phyloP scores from a whole-genome alignment of 2,888 invertebrate genomes.

The Nowickia ferox region DNA sequence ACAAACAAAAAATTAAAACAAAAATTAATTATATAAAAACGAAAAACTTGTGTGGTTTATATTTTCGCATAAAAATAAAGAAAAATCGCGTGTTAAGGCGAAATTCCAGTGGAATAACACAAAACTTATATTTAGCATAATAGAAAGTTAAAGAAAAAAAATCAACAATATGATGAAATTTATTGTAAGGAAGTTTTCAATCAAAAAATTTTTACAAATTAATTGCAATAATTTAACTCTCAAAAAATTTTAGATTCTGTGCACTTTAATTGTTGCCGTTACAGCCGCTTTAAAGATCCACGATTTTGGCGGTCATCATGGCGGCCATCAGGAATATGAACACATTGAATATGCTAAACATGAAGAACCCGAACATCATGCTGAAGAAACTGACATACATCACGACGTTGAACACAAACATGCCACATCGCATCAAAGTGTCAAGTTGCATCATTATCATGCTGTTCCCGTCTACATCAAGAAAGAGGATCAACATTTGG shows the following conservation, averaged over 20 bases:
- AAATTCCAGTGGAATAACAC: conserved; percentile 53
- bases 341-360: conserved; percentile 76
- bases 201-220: not conserved
- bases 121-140: conserved; percentile 59
- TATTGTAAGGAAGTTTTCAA: conserved; percentile 77
- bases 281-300: conserved; percentile 78
- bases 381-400: conserved; percentile 84
- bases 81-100: conserved; percentile 67
- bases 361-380: conserved; percentile 67
- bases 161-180: conserved; percentile 78
- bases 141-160: conserved; percentile 62
- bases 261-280: conserved; percentile 72
- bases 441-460: conserved; percentile 88
- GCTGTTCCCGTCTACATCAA: conserved; percentile 88
- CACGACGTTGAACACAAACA: conserved; percentile 87
- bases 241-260: conserved; percentile 76
- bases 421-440: conserved; percentile 88
- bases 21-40: conserved; percentile 28
- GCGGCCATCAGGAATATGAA: conserved; percentile 72
- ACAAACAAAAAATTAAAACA: conserved; percentile 25
- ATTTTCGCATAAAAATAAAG: conserved; percentile 38
- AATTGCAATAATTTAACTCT: conserved; percentile 18
- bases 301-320: conserved; percentile 76
- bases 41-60: conserved; percentile 64
- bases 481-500: conserved; percentile 87